These are phyloP conservation scores for Patiria pectinifera DNA, from an alignment of 53 echinoderm and acorn worm species.

Conservation along the genomic window DNA sequence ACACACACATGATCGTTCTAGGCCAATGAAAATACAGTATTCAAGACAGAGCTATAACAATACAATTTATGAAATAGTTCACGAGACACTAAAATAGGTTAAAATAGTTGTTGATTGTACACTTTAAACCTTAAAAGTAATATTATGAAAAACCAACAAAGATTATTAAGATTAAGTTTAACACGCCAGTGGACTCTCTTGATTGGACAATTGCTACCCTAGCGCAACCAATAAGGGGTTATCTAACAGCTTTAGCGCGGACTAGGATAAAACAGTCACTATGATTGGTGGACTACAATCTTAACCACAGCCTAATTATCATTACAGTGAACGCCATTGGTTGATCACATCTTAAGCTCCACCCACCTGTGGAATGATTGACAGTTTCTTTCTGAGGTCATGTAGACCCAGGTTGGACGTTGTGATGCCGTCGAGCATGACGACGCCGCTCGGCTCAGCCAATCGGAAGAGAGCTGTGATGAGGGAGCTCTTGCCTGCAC, in stretches of 20 bases:
- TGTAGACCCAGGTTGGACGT: conserved; percentile 80
- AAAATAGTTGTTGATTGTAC: too few relatives aligned
- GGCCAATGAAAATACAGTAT: too few relatives aligned
- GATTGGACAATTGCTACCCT: too few relatives aligned
- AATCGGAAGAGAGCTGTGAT: conserved; percentile 92
- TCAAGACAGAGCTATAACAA: too few relatives aligned
- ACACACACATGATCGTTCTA: too few relatives aligned
- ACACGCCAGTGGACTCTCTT: too few relatives aligned
- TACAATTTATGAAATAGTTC: too few relatives aligned
- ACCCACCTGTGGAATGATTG: conserved; percentile 96
- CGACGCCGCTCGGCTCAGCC: conserved; percentile 78
- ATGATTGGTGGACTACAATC: background rate
- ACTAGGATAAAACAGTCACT: background rate
- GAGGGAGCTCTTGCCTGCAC: conserved; percentile 94
- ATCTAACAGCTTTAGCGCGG: background rate
- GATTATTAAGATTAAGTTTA: too few relatives aligned
- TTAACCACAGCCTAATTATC: background rate
- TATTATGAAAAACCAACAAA: background rate
- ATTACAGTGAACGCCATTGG: background rate
- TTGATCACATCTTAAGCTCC: background rate
- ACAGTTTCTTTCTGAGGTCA: conserved; percentile 87
- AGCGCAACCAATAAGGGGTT: background rate
- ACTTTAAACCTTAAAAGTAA: background rate
- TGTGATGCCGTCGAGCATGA: conserved; percentile 66
- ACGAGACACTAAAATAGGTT: too few relatives aligned